A percentile compares a stretch with the other conserved stretches of the same genome.
phyloP scores from a whole-genome alignment of 2,113 vertebrate species.

The Cromileptes altivelis region DNA sequence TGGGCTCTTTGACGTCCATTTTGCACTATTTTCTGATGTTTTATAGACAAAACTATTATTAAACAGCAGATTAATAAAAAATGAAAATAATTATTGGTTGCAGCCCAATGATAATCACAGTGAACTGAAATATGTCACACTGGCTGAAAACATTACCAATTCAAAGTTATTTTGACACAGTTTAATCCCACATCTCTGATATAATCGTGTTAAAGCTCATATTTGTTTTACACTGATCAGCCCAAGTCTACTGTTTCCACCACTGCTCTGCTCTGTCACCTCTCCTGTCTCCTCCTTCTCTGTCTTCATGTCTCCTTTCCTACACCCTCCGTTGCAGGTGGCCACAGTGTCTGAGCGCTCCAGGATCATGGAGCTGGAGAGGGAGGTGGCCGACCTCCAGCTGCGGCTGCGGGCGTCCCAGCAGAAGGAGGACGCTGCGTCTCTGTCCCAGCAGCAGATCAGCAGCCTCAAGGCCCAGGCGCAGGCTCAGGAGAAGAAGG shows the following conservation, averaged over 20 bases:
- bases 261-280: neutral
- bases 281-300: neutral
- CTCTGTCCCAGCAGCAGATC: constrained; percentile 79
- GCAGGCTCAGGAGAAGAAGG: constrained; percentile 83
- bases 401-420: constrained; percentile 88
- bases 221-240: neutral
- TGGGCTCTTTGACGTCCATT: neutral
- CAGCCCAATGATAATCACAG: neutral
- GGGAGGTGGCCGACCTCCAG: constrained; percentile 91
- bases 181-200: no score
- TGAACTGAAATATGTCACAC: neutral
- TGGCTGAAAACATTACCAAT: neutral
- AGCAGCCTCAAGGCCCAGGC: constrained; percentile 73
- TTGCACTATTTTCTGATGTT: neutral
- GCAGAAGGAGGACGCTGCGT: constrained; percentile 82
- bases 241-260: neutral
- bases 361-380: constrained; percentile 96
- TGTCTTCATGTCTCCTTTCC: constrained; percentile 8
- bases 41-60: neutral
- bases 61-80: neutral
- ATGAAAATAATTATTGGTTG: neutral
- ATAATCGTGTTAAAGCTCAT: neutral
- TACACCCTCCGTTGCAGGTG: constrained; percentile 81
- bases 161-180: neutral
- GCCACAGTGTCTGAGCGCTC: constrained; percentile 97